Evolutionary conservation across 2,113 vertebrate species (phyloP).

Genomic region (Calidris pugnax): DNA sequence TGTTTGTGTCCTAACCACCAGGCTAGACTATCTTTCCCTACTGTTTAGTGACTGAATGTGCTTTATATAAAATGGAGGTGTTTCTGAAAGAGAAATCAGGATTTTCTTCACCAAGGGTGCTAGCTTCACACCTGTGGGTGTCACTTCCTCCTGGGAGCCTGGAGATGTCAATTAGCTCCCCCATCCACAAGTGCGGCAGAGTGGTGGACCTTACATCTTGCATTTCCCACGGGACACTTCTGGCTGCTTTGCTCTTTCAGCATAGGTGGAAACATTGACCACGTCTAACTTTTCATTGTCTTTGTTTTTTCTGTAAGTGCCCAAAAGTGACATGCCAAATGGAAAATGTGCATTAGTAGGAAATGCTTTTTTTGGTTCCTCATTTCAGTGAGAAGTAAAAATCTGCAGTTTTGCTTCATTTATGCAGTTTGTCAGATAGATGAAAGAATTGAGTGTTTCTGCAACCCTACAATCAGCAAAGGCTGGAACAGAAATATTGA

Average conservation of each 20-base stretch:
- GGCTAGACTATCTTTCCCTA: background rate
- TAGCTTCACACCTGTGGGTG: background rate
- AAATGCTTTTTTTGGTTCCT: background rate
- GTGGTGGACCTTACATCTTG: background rate
- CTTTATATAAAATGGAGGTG: background rate
- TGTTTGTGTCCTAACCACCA: background rate
- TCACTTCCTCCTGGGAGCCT: background rate
- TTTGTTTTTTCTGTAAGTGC: background rate
- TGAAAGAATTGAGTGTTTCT: background rate
- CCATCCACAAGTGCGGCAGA: rapidly evolving
- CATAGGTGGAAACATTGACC: background rate
- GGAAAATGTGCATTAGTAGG: background rate
- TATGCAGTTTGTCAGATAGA: background rate
- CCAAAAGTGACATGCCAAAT: background rate
- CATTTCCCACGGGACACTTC: background rate
- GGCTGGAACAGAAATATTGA: background rate
- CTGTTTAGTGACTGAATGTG: background rate
- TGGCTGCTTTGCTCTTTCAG: background rate
- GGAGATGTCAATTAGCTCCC: background rate
- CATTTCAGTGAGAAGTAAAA: background rate
- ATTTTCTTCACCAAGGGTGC: background rate
- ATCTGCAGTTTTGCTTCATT: background rate
- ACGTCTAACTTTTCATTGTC: background rate
- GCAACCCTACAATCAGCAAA: background rate
- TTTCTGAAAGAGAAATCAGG: background rate